A percentile compares a stretch with the other conserved stretches of the same genome.
These are phyloP conservation scores for Diorhabda sublineata DNA, from an alignment of 1,140 invertebrate genomes.

Conservation along the genomic window DNA sequence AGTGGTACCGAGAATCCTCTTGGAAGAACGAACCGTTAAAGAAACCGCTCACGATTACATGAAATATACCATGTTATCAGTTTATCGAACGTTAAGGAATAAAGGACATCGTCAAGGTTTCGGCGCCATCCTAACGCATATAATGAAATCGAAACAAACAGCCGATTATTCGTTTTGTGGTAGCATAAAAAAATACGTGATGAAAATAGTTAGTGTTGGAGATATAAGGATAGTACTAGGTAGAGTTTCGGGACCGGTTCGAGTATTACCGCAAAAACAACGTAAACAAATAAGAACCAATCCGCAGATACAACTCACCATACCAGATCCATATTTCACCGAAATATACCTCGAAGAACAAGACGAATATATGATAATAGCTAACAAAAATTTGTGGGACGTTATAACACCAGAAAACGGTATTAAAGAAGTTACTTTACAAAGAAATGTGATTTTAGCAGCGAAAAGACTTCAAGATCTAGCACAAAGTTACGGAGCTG, in stretches of 20 bases:
- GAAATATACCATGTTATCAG: conserved; percentile 75
- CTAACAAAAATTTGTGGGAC: conserved; percentile 74
- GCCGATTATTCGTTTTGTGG: conserved; percentile 47
- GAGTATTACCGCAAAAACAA: conserved; percentile 52
- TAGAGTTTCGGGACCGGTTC: conserved; percentile 58
- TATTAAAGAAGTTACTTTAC: conserved; percentile 67
- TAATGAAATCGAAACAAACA: conserved; percentile 55
- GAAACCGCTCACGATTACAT: conserved; percentile 76
- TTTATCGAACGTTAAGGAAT: conserved; percentile 69
- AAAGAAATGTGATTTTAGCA: conserved; percentile 70
- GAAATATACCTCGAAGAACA: conserved; percentile 72
- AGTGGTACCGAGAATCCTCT: conserved; percentile 66
- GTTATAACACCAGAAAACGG: conserved; percentile 70
- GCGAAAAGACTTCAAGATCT: conserved; percentile 77
- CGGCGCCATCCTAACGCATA: conserved; percentile 68
- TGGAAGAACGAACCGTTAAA: conserved; percentile 75
- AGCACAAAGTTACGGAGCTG: conserved; percentile 75
- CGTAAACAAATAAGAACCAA: conserved; percentile 61
- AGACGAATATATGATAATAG: conserved; percentile 77
- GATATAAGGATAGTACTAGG: conserved; percentile 68
- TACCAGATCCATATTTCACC: conserved; percentile 70
- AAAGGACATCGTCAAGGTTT: conserved; percentile 66
- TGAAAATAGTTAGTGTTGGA: conserved; percentile 69
- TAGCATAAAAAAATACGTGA: conserved; percentile 53
- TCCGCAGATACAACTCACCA: conserved; percentile 58